Evolutionary conservation across 2,888 invertebrate species (phyloP), one percentile per base, ranked within the genome.

Genomic region (Abscondita cerata): DNA sequence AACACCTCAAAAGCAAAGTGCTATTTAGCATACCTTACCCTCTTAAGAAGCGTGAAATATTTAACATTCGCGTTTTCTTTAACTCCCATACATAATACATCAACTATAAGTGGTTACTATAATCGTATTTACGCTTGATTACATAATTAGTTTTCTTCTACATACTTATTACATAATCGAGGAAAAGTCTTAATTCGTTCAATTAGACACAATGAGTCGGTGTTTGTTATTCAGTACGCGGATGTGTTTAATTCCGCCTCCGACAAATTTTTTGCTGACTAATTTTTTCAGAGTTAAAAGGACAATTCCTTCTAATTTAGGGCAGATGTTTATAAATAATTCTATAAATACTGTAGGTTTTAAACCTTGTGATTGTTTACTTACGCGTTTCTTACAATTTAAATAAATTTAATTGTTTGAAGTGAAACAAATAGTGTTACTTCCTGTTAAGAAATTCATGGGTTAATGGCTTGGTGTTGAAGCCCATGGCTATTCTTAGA

Each of bases 11-110:
- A 57, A 60, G 53, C 57, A 64, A 64, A 64, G 64, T 60, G 64
- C 64, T 64, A 53, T 51, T 64, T 64, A 64, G 60, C 64, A 64
- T 64, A 64, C 60, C 64, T 64, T 57, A 18, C 64, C 64, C 58
- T 52, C 38, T 36, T 47, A 38, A 34, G 31, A 20, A 13, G 38
- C 47, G 46, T 52, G 59, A 46, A 59, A 38, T 52, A 53, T 59
- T 59, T 59, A 52, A 41, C 47, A 15, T 50, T 47, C 50, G 8
- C 19, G 9, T 20, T 25, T 18, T 11, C 9, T 41, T 40, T 33
- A 31, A 50, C 48, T 18, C 31, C 12, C 40, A 40, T 48, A 25
- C 34, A 52, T 52, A 50, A 38, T 52, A 34, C 33, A 51, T 51
- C 18, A 33, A 51, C n/a, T 34, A 4, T 51, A 16, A 34, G 33